Percentiles rank a stretch among this genome's conserved stretches.
These are phyloP conservation scores for Girardinichthys multiradiatus DNA, from an alignment of 2,113 vertebrate species.

Conservation along the genomic window DNA sequence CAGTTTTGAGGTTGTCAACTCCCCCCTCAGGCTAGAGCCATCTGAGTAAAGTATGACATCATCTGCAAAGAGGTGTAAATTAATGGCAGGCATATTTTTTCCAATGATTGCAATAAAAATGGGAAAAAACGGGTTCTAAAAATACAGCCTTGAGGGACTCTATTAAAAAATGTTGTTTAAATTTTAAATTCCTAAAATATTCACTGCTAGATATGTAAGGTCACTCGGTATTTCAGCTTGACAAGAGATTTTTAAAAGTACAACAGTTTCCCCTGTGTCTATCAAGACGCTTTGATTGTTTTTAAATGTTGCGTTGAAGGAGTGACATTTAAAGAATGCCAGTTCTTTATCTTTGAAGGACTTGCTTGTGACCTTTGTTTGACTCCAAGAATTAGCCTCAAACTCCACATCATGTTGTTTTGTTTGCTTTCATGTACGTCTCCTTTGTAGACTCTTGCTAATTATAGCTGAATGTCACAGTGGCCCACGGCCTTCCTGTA, in stretches of 20 bases:
- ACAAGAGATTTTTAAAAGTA: not conserved
- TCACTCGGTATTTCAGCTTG: not conserved
- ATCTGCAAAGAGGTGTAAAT: too few species aligned
- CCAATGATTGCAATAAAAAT: too few species aligned
- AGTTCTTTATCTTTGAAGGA: not conserved
- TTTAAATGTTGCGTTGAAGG: not conserved
- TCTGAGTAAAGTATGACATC: too few species aligned
- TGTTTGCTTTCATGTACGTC: slow-evolving; percentile 24
- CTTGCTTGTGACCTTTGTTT: slow-evolving; percentile 14
- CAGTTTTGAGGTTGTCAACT: too few species aligned
- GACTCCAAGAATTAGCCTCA: slow-evolving; percentile 6
- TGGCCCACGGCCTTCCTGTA: slow-evolving; percentile 22
- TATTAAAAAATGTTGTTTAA: too few species aligned
- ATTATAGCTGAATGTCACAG: slow-evolving; percentile 40
- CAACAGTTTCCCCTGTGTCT: not conserved
- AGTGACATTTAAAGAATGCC: not conserved
- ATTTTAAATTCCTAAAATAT: not conserved
- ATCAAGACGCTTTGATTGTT: not conserved
- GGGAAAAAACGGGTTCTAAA: too few species aligned
- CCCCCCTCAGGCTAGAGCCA: too few species aligned
- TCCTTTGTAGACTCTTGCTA: slow-evolving; percentile 46
- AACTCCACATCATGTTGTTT: slow-evolving; percentile 13
- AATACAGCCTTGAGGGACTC: too few species aligned
- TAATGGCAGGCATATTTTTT: too few species aligned
- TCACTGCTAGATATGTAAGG: not conserved